phyloP scores from a whole-genome alignment of 2,113 vertebrate genomes.

The Sakesphorus luctuosus region DNA sequence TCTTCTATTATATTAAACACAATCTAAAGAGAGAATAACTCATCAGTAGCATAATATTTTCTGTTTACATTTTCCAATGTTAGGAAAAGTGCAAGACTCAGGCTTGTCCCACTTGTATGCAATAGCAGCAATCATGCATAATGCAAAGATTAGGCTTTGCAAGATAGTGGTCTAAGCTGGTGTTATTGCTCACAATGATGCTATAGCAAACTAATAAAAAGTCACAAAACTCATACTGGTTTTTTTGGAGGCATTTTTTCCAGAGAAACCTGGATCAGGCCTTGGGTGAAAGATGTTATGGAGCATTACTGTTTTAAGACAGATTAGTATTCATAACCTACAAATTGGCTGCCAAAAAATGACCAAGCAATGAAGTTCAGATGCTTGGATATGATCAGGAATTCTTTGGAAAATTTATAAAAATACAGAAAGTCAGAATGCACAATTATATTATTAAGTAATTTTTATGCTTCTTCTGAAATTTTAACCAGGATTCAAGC shows the following conservation, averaged over 20 bases:
- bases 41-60: constrained; percentile 10
- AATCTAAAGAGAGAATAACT: constrained; percentile 5
- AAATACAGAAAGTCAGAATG: neutral
- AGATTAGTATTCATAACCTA: neutral
- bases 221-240: neutral
- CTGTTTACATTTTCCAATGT: neutral
- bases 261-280: neutral
- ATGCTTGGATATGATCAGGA: neutral
- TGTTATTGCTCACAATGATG: neutral
- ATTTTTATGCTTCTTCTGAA: constrained; percentile 10
- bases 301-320: neutral
- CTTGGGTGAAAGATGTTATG: neutral
- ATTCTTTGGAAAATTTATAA: constrained; percentile 1
- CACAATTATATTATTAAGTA: neutral
- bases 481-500: neutral
- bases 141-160: neutral
- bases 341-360: neutral
- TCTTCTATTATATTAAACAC: constrained; percentile 1
- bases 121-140: fast-evolving
- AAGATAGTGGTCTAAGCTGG: neutral
- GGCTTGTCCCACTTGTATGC: neutral
- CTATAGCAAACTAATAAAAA: neutral
- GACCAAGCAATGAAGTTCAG: constrained; percentile 2
- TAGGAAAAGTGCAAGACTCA: neutral
- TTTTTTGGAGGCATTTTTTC: neutral